Evolutionary conservation across 2,888 invertebrate species (phyloP).

Genomic region (Hybos culiciformis): DNA sequence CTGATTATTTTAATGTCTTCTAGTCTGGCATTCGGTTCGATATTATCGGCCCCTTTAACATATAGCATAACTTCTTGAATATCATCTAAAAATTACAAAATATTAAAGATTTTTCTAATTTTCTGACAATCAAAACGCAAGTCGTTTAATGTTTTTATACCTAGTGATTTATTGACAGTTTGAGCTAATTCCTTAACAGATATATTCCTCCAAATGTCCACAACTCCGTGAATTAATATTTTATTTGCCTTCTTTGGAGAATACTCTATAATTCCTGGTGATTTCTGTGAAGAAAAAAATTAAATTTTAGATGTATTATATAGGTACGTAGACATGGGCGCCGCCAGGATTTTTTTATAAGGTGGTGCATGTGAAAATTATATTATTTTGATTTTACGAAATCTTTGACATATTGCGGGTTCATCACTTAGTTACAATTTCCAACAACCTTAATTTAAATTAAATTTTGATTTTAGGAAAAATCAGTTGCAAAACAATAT

Average conservation of each 20-base stretch:
- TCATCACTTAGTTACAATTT: too few species aligned
- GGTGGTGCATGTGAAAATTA: too few species aligned
- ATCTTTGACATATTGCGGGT: too few species aligned
- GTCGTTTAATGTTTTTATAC: too few species aligned
- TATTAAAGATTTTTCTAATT: slow-evolving; percentile 10
- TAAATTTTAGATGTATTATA: background rate
- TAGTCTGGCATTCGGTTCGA: slow-evolving; percentile 43
- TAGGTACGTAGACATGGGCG: background rate
- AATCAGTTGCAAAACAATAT: too few species aligned
- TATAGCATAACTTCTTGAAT: slow-evolving; percentile 54
- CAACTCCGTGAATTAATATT: slow-evolving; percentile 26
- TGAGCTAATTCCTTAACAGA: slow-evolving; percentile 60
- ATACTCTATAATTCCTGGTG: slow-evolving; percentile 44
- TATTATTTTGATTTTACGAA: too few species aligned
- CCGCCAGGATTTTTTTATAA: too few species aligned
- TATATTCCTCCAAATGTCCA: slow-evolving; percentile 70
- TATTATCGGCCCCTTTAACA: slow-evolving; percentile 44
- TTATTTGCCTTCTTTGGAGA: slow-evolving; percentile 29
- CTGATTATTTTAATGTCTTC: slow-evolving; percentile 50
- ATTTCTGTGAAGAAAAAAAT: slow-evolving; percentile 34
- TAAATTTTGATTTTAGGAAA: too few species aligned
- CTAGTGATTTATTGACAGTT: slow-evolving; percentile 46
- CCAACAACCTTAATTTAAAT: too few species aligned
- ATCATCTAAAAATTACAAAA: slow-evolving; percentile 40
- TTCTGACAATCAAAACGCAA: background rate